Conservation (phyloP, 2,888 invertebrate genomes). For the Microchrysa polita region DNA sequence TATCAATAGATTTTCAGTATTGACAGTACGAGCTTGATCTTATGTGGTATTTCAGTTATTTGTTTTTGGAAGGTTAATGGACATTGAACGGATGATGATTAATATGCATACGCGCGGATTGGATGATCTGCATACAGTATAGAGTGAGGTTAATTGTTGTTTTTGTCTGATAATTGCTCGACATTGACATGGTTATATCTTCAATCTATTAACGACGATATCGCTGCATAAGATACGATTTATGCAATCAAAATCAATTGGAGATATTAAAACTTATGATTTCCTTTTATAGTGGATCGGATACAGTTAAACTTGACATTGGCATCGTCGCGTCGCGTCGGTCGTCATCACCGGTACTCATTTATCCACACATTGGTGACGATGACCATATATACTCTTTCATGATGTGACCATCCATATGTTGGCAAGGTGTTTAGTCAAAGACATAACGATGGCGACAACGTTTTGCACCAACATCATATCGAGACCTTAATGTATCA, state of each 20-base stretch:
- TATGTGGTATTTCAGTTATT: background rate
- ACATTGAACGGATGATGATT: background rate
- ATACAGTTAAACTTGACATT: background rate
- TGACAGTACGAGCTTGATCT: slow-evolving; percentile 22
- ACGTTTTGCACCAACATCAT: too few species aligned
- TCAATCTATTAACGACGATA: too few species aligned
- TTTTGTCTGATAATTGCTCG: too few species aligned
- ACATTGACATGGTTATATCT: too few species aligned
- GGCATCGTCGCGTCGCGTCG: too few species aligned
- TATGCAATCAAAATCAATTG: background rate
- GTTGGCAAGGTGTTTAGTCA: background rate
- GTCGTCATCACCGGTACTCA: background rate
- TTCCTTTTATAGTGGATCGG: background rate
- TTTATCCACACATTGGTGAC: too few species aligned
- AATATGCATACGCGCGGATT: too few species aligned
- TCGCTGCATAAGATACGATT: background rate
- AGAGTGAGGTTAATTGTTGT: too few species aligned
- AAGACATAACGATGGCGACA: too few species aligned
- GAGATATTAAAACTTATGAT: background rate
- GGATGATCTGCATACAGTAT: too few species aligned
- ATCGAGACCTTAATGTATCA: too few species aligned
- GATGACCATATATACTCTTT: too few species aligned
- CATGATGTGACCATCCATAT: background rate
- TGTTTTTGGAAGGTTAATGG: background rate
- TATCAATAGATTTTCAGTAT: slow-evolving; percentile 24